Base-by-base conservation (phyloP, 2,797 vertebrate species). In the Sebastes ruberrimus region DNA sequence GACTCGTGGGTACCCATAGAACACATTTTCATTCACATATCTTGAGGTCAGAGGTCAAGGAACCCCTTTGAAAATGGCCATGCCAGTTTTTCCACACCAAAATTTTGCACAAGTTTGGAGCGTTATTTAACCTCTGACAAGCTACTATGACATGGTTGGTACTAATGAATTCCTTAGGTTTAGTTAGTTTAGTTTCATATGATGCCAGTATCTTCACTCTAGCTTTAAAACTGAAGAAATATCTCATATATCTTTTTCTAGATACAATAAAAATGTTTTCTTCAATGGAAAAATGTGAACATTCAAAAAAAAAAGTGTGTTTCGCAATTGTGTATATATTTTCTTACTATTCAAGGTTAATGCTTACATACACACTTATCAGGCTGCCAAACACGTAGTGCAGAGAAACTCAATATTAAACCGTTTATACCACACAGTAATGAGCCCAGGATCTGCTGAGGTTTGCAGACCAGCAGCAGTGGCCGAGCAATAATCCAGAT, bases 401-500 rank as follows among this genome's bases (percentile, higher is more conserved):
- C 23, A 57, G 20, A 72, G 30, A 74, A 80, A 86, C 30, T 66
- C 67, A 57, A 70, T 78, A 74, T 67, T 68, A 68, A 75, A 74
- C 35, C 65, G 49, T 81, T 83, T 70, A 46, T 69, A 56, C 10
- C 42, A 66, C 13, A 9, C 65, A 67, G 59, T 88, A 86, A 83
- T 87, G 76, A 84, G 62, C 13, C 65, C 66, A 35, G 75, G 68
- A 82, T 78, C 73, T 71, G 55, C 72, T 75, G 27, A 74, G 71
- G 74, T 85, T 88, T 85, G 80, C 68, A 65, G 42, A 80, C 53
- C 53, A 76, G 86, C 82, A 83, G 84, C 83, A 87, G 78, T 89
- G 91, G 91, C 90, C 85, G 83, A 89, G 88, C 78, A 86, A 88
- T 89, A 89, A 91, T 91, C 90, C 89, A 90, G 89, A 87, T 87